Conservation (phyloP, 2,113 vertebrate genomes). For the Phaetusa simplex region DNA sequence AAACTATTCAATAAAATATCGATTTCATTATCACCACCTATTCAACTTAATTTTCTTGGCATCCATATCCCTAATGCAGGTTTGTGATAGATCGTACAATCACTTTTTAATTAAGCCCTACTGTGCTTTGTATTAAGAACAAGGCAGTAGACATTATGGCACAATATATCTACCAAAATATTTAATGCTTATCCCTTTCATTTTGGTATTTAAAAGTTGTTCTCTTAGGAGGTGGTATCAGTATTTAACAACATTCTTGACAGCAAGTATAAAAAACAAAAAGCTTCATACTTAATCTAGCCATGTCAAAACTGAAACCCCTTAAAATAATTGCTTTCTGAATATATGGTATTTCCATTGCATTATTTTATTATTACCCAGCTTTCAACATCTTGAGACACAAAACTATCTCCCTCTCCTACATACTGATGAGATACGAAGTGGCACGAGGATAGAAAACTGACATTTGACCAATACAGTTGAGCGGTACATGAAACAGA, state of each 20-base stretch:
- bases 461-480: background rate
- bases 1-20: conserved; percentile 69
- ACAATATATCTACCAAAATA: conserved; percentile 70
- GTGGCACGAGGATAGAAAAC: background rate
- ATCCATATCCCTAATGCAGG: conserved; percentile 60
- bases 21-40: conserved; percentile 68
- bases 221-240: conserved; percentile 64
- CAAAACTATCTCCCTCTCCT: conserved; percentile 35
- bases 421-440: conserved; percentile 57
- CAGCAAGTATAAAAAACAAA: conserved; percentile 43
- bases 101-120: conserved; percentile 76
- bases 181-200: conserved; percentile 64
- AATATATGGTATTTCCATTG: conserved; percentile 40
- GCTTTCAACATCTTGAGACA: conserved; percentile 32
- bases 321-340: conserved; percentile 63
- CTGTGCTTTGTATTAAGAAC: conserved; percentile 74
- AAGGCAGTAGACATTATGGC: conserved; percentile 71
- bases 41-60: conserved; percentile 65
- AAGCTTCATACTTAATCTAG: conserved; percentile 55
- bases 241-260: conserved; percentile 58
- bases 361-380: conserved; percentile 47
- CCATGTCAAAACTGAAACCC: conserved; percentile 58
- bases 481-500: conserved; percentile 28
- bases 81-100: conserved; percentile 69
- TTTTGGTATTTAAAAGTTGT: conserved; percentile 61